Conservation (phyloP, 1,140 invertebrate species). For the Aphaenogaster rudis region DNA sequence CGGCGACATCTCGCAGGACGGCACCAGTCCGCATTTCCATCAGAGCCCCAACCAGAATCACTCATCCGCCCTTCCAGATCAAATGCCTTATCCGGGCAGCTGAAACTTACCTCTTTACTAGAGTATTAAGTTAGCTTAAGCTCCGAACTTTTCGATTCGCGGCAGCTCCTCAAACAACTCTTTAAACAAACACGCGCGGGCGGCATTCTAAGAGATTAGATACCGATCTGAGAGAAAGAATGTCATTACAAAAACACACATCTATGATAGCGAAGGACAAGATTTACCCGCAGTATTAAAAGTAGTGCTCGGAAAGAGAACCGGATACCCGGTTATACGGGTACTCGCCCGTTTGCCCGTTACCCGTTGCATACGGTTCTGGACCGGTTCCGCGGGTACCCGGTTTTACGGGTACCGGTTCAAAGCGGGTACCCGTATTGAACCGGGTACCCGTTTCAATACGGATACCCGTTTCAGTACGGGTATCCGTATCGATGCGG, state of each 20-base stretch:
- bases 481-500: no score
- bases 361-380: no score
- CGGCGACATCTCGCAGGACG: constrained; percentile 86
- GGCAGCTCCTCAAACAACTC: constrained; percentile 43
- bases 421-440: no score
- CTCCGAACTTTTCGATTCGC: constrained; percentile 67
- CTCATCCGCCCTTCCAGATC: constrained; percentile 85
- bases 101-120: constrained; percentile 87
- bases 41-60: constrained; percentile 86
- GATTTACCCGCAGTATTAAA: constrained; percentile 84
- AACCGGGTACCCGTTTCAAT: no score
- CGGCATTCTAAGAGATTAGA: constrained; percentile 12
- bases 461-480: no score
- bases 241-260: constrained; percentile 21
- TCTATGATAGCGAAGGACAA: constrained; percentile 58
- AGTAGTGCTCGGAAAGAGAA: no score
- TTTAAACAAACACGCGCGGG: constrained; percentile 3
- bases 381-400: no score
- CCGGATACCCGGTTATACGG: no score
- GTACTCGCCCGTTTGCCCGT: no score
- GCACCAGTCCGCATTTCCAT: constrained; percentile 85
- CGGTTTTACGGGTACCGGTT: no score
- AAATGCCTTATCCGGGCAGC: constrained; percentile 87
- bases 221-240: constrained; percentile 37
- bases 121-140: constrained; percentile 78